Evolutionary conservation across 2,888 invertebrate genomes (phyloP), one percentile per base, ranked within the genome.

Genomic region (Drosophila leonis): DNA sequence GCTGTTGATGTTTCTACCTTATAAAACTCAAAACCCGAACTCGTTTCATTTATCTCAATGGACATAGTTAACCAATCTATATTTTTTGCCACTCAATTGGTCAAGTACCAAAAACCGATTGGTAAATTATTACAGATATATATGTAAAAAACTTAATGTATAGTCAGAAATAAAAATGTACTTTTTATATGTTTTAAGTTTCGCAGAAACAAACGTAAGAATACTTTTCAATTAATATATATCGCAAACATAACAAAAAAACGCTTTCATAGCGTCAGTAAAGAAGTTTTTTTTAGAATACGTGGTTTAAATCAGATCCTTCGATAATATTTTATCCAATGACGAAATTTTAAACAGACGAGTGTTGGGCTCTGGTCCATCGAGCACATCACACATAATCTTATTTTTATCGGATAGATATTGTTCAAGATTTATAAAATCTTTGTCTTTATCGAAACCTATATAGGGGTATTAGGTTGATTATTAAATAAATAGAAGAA

Each of bases 401-500:
- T 51, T 59, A 5, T 3, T 6, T 0, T 59, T 44, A 1, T 0
- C 7, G 0, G 7, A 0, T 0, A 84, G 49, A 48, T 44, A 72
- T 4, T 71, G 4, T 55, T 86, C 72, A n/a, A 88, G 33, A 2
- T 1, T 0, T 2, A 8, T 1, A 5, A 80, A 86, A n/a, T 85
- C 35, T 42, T 65, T 60, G 0, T 44, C 1, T 37, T 74, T 74
- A 24, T 78, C 63, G 33, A 72, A 88, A 10, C 83, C 83, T 83
- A 51, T 56, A 55, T 27, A 42, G 41, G 12, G 4, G 27, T 2
- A 4, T 15, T 27, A 9, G 1, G 0, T 15, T 15, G 8, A 10
- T n/a, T 12, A 39, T 12, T 6, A 1, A 9, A 8, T 27, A 18
- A 15, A 8, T 20, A 18, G 13, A 2, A 0, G 5, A 29, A 31